Evolutionary conservation across 2,888 invertebrate species (phyloP).

Genomic region (Leptopilina drosophilae): DNA sequence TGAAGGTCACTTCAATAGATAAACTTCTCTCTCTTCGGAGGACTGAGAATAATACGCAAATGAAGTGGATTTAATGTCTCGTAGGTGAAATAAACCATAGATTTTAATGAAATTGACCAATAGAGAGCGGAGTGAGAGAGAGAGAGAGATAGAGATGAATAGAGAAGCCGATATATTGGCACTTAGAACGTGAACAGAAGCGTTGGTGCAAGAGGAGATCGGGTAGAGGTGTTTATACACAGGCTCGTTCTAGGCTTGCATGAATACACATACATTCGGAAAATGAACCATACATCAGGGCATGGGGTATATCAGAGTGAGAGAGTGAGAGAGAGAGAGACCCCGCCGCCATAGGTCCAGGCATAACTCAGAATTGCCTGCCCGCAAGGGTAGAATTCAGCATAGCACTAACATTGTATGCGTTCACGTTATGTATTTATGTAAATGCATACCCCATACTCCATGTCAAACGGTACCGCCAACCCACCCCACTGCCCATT

Average conservation of each 20-base stretch:
- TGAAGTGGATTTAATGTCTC: slow-evolving; percentile 5
- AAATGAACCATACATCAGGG: slow-evolving; percentile 42
- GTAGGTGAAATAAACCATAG: slow-evolving; percentile 5
- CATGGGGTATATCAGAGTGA: slow-evolving; percentile 53
- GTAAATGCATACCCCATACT: slow-evolving; percentile 73
- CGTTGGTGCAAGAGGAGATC: background rate
- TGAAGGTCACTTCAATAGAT: background rate
- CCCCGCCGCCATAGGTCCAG: slow-evolving; percentile 69
- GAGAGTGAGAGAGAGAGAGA: slow-evolving; percentile 43
- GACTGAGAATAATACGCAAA: slow-evolving; percentile 16
- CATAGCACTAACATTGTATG: slow-evolving; percentile 77
- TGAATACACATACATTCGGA: slow-evolving; percentile 38
- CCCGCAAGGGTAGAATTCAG: slow-evolving; percentile 76
- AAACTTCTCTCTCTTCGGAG: background rate
- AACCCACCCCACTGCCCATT: slow-evolving; percentile 52
- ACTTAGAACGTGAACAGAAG: background rate
- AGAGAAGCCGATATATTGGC: slow-evolving; percentile 1
- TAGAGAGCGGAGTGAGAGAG: background rate
- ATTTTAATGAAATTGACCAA: slow-evolving; percentile 23
- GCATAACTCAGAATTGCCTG: slow-evolving; percentile 77
- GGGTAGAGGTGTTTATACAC: slow-evolving; percentile 50
- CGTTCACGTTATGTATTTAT: slow-evolving; percentile 77
- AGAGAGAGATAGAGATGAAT: background rate
- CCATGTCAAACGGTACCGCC: slow-evolving; percentile 57
- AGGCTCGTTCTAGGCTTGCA: slow-evolving; percentile 38